A percentile compares a stretch with the other conserved stretches of the same genome.
Evolutionary conservation across 2,113 vertebrate genomes (phyloP).

Genomic region (Azemiops feae): DNA sequence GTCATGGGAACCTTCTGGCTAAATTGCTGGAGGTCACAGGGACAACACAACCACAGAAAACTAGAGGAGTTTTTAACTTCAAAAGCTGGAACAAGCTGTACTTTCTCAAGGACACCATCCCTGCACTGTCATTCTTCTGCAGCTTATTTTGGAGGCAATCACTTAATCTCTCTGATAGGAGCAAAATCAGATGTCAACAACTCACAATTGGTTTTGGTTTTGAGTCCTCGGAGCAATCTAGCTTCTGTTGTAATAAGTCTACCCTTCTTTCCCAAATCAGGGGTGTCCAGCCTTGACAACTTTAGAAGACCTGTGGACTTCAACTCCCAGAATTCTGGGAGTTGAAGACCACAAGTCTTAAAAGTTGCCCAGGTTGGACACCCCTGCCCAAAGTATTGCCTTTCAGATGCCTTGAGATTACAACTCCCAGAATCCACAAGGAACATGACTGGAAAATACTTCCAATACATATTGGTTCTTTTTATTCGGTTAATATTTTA

Average conservation of each 20-base stretch:
- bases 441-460: background rate
- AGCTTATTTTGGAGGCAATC: background rate
- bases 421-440: background rate
- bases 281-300: background rate
- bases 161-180: background rate
- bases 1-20: constrained; percentile 4
- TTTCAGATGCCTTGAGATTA: no score
- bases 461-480: no score
- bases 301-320: background rate
- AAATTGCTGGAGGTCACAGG: background rate
- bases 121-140: background rate
- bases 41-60: background rate
- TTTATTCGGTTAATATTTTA: background rate
- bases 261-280: background rate
- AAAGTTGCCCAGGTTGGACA: background rate
- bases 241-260: background rate
- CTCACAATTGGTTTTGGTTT: background rate
- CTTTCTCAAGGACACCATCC: background rate
- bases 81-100: background rate
- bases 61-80: background rate
- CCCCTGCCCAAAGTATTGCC: no score
- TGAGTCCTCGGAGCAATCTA: background rate
- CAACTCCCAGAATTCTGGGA: background rate
- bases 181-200: background rate
- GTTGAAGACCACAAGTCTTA: background rate